Evolutionary conservation across 2,888 invertebrate species (phyloP), one percentile per base, ranked within the genome.

Genomic region (Priapulus caudatus): DNA sequence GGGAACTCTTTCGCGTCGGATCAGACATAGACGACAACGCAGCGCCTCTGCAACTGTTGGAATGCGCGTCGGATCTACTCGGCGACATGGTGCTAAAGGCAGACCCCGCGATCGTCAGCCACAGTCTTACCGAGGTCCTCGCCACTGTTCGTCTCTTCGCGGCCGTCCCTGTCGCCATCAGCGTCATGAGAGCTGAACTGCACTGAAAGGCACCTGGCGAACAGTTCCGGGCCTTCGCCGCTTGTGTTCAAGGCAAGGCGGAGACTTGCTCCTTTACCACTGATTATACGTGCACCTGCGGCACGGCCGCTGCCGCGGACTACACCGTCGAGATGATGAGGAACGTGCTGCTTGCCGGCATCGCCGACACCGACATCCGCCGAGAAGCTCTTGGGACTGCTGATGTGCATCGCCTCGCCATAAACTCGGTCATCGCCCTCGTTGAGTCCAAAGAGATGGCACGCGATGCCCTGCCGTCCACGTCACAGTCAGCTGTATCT

Each of bases 391-490:
- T n/a, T 45, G 23, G 33, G n/a, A 49, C 33, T 4, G 24, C 20
- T 43, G 16, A 45, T 15, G 43, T 49, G n/a, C 4, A n/a, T n/a
- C 15, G 19, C 15, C 23, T 24, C 20, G 5, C 49, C 3, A 43
- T 49, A 19, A 49, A 49, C 19, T 20, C 23, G 15, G 33, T 49
- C 45, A 33, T 49, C n/a, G 10, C 44, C 3, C 23, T 49, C 19
- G 33, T 49, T 4, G 49, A 49, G 23, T 16, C 10, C 15, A 33
- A 49, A 45, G 49, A 49, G 43, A 49, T 49, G 49, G 33, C 49
- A 33, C 45, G 49, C n/a, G 23, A 49, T 16, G 49, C 49, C 45
- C 23, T 49, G 15, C 49, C 49, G 10, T 49, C 49, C 47, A 45
- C n/a, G n/a, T n/a, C n/a, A n/a, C n/a, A n/a, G n/a, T n/a, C n/a